These are phyloP conservation scores for Pristiophorus japonicus DNA, from an alignment of 2,113 vertebrate species.

Conservation along the genomic window DNA sequence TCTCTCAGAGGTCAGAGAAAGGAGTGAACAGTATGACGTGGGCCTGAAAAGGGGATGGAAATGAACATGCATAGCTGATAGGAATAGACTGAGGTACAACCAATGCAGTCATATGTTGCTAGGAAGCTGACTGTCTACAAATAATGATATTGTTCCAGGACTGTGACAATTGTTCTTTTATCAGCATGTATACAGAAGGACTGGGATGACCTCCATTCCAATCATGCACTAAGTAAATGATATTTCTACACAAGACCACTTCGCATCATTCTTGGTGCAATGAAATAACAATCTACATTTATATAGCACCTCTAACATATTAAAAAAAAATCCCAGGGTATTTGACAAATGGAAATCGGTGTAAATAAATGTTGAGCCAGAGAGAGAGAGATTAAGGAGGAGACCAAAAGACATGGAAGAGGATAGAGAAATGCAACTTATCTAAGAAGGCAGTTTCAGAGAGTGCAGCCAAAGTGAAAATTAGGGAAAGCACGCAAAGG, in stretches of 20 bases:
- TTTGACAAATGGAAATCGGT: not conserved
- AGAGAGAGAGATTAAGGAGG: too few relatives aligned
- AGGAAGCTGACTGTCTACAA: not conserved
- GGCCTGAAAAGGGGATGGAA: not conserved
- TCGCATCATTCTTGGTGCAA: not conserved
- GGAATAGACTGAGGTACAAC: not conserved
- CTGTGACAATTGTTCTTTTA: not conserved
- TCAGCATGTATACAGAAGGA: not conserved
- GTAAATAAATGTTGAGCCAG: not conserved
- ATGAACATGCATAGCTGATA: not conserved
- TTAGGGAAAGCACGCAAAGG: not conserved
- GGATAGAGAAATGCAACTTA: not conserved
- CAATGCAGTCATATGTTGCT: not conserved
- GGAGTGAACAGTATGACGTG: not conserved
- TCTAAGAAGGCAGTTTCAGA: not conserved
- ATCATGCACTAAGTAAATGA: not conserved
- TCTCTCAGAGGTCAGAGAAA: not conserved
- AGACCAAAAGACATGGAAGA: not conserved
- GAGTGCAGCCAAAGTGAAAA: not conserved
- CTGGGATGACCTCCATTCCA: not conserved
- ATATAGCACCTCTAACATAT: not conserved
- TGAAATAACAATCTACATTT: not conserved
- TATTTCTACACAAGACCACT: not conserved
- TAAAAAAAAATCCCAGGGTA: too few relatives aligned
- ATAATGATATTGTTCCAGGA: too few relatives aligned